Evolutionary conservation across 2,113 vertebrate genomes (phyloP).

Genomic region (Vulpes ferrilata): DNA sequence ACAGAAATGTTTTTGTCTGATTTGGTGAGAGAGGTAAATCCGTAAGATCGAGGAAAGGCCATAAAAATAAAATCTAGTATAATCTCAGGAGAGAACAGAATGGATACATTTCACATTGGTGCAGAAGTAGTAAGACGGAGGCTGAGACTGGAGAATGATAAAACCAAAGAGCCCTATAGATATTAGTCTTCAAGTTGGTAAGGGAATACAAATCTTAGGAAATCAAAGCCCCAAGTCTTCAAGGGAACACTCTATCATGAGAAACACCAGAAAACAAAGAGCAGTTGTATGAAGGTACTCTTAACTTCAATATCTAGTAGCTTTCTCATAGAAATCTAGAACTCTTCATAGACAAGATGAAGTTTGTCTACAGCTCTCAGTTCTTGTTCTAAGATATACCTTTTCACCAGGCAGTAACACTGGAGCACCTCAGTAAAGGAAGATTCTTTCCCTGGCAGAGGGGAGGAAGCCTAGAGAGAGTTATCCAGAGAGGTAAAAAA

Average conservation of each 20-base stretch:
- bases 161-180: not conserved
- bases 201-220: not conserved
- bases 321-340: not conserved
- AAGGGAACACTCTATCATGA: not conserved
- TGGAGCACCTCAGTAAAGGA: not conserved
- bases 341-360: not conserved
- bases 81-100: not conserved
- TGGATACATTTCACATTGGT: constrained; percentile 3
- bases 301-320: not conserved
- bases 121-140: not conserved
- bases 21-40: not conserved
- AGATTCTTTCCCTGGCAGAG: not conserved
- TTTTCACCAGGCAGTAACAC: not conserved
- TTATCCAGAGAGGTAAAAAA: not conserved
- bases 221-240: not conserved
- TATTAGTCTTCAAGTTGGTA: not conserved
- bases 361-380: not conserved
- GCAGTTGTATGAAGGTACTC: not conserved
- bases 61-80: not conserved
- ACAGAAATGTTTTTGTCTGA: not conserved
- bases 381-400: not conserved
- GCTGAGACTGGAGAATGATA: not conserved
- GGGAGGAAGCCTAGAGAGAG: not conserved
- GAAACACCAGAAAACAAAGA: not conserved
- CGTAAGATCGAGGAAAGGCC: not conserved